phyloP scores from a whole-genome alignment of 2,888 invertebrate genomes.

The Entomobrya multifasciata region DNA sequence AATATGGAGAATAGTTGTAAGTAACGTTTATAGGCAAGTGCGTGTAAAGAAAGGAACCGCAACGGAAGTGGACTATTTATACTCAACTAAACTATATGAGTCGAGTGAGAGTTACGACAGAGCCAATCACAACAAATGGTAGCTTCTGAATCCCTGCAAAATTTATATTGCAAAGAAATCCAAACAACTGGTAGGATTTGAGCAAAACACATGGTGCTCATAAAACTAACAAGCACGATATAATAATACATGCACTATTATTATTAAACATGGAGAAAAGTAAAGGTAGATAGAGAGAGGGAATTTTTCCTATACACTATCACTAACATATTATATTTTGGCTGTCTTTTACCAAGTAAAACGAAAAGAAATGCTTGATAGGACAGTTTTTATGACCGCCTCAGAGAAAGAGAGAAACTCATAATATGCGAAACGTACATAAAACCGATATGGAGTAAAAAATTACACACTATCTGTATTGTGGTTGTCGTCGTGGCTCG shows the following conservation, averaged over 20 bases:
- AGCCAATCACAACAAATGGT: neutral
- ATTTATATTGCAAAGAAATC: neutral
- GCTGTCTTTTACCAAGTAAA: neutral
- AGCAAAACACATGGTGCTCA: neutral
- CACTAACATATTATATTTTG: constrained; percentile 5
- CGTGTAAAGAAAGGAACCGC: neutral
- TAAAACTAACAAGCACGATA: constrained; percentile 29
- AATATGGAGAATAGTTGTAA: neutral
- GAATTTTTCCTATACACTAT: constrained; percentile 51
- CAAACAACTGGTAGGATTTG: too few relatives aligned
- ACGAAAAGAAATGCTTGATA: constrained; percentile 42
- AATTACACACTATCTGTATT: constrained; percentile 57
- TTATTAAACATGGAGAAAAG: constrained; percentile 24
- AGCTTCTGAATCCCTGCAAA: too few relatives aligned
- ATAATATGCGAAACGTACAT: constrained; percentile 15
- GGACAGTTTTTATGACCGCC: constrained; percentile 51
- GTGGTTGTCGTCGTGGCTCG: neutral
- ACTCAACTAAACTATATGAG: neutral
- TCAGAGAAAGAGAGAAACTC: neutral
- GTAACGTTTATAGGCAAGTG: neutral
- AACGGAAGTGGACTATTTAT: constrained; percentile 21
- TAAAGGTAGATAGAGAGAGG: constrained; percentile 15
- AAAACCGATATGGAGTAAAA: constrained; percentile 42
- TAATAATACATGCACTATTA: constrained; percentile 36
- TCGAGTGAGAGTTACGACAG: neutral